Evolutionary conservation across 2,888 invertebrate genomes (phyloP).

Genomic region (Chaitophorus viminalis): DNA sequence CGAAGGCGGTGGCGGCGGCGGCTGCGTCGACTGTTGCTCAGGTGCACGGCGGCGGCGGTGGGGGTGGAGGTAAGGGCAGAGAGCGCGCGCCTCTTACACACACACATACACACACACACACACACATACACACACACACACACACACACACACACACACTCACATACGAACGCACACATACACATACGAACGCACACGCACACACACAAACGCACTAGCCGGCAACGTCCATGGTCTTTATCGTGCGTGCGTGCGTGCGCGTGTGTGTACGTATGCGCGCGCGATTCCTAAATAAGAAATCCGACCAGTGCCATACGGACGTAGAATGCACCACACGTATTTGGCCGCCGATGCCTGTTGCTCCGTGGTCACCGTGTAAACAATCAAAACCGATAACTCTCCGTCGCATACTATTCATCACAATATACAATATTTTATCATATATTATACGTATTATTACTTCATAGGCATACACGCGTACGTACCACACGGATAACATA

Average conservation of each 20-base stretch:
- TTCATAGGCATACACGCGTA: not conserved
- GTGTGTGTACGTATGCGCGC: slow-evolving; percentile 28
- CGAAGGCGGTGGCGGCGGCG: slow-evolving; percentile 19
- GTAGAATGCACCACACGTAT: slow-evolving; percentile 61
- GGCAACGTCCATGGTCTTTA: too few relatives aligned
- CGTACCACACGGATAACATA: too few relatives aligned
- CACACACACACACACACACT: not conserved
- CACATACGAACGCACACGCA: too few relatives aligned
- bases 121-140: slow-evolving; percentile 16
- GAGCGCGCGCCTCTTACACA: not conserved
- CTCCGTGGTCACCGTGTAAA: slow-evolving; percentile 55
- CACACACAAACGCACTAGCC: too few relatives aligned
- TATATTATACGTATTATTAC: too few relatives aligned
- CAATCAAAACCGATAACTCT: slow-evolving; percentile 16
- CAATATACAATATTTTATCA: not conserved
- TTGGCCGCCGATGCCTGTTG: slow-evolving; percentile 41
- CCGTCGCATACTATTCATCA: not conserved
- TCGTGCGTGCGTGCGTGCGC: not conserved
- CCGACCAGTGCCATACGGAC: slow-evolving; percentile 62
- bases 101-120: slow-evolving; percentile 12
- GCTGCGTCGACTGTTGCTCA: slow-evolving; percentile 12
- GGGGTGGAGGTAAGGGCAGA: slow-evolving; percentile 6
- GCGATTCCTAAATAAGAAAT: slow-evolving; percentile 61
- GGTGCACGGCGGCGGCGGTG: slow-evolving; percentile 10
- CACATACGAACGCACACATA: too few relatives aligned